phyloP scores from a whole-genome alignment of 2,113 vertebrate genomes.

The Tetrax tetrax region DNA sequence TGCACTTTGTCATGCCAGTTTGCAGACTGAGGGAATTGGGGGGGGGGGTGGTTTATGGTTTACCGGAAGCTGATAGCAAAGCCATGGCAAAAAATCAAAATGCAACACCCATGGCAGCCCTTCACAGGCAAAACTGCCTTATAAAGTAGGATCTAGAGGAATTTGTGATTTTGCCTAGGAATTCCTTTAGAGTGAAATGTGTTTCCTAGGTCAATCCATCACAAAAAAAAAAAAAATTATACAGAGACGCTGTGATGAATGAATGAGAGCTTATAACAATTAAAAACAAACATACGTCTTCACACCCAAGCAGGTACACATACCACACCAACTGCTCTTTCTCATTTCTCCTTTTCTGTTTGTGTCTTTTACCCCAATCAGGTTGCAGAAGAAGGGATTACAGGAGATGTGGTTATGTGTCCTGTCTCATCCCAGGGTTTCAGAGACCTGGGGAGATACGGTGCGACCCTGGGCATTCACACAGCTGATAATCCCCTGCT shows the following conservation, averaged over 20 bases:
- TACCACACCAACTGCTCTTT: neutral
- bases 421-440: neutral
- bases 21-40: neutral
- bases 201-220: neutral
- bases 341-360: neutral
- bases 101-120: slow-evolving; percentile 1
- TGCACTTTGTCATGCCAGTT: neutral
- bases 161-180: neutral
- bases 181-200: neutral
- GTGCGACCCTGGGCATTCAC: neutral
- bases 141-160: neutral
- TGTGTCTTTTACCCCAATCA: neutral
- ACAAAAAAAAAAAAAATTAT: neutral
- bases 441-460: neutral
- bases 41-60: neutral
- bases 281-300: neutral
- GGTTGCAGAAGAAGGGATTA: neutral
- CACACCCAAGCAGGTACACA: neutral
- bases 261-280: neutral
- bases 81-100: neutral
- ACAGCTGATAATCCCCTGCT: neutral
- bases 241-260: neutral
- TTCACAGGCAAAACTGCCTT: neutral
- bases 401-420: neutral
- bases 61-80: neutral